A percentile compares a stretch with the other conserved stretches of the same genome.
Conservation (phyloP, 2,888 invertebrate genomes). For the Linnaemya tessellans region DNA sequence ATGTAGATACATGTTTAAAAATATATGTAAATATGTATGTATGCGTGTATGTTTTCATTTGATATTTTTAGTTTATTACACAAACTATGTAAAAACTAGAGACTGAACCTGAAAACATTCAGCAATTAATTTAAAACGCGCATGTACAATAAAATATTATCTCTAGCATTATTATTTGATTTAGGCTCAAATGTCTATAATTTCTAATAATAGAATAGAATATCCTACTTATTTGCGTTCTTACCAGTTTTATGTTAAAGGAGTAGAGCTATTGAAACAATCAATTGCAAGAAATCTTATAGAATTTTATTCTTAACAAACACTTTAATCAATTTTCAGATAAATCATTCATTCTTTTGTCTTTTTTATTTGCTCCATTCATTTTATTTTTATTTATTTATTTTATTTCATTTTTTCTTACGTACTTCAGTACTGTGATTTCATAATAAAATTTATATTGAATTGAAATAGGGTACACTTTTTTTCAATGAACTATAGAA, state of each 20-base stretch:
- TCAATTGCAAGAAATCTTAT: neutral
- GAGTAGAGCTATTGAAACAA: neutral
- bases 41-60: too few species aligned
- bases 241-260: neutral
- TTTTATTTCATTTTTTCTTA: neutral
- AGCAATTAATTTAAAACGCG: too few species aligned
- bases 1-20: too few species aligned
- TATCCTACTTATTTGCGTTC: neutral
- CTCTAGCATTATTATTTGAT: neutral
- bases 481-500: neutral
- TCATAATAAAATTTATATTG: constrained; percentile 34
- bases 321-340: neutral
- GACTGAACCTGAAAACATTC: too few species aligned
- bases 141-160: neutral
- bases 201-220: neutral
- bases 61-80: too few species aligned
- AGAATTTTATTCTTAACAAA: neutral
- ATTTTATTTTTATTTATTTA: neutral
- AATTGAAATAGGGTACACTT: constrained; percentile 38
- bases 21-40: too few species aligned
- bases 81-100: too few species aligned
- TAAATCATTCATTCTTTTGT: neutral
- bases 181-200: neutral
- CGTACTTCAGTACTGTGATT: constrained; percentile 5
- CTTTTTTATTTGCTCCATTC: neutral